A percentile compares a stretch with the other conserved stretches of the same genome.
phyloP scores from a whole-genome alignment of 2,113 vertebrate genomes.

The Natator depressus region DNA sequence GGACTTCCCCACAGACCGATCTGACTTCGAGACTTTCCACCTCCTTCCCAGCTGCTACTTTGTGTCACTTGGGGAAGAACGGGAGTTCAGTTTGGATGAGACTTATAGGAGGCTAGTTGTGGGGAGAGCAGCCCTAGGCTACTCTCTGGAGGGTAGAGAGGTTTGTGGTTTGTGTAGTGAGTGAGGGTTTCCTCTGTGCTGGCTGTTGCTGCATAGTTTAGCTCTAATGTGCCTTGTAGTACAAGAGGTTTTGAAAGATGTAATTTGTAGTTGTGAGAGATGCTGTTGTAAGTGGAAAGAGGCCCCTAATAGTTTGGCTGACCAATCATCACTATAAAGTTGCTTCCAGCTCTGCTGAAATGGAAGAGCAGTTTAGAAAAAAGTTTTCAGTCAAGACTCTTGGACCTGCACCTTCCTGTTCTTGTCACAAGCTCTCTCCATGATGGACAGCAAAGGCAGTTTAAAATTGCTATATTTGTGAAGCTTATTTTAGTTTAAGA shows the following conservation, averaged over 20 bases:
- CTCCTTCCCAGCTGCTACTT: neutral
- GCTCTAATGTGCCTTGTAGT: neutral
- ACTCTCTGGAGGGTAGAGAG: neutral
- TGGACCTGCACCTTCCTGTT: neutral
- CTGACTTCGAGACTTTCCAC: neutral
- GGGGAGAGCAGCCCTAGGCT: neutral
- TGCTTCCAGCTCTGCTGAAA: neutral
- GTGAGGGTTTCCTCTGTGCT: neutral
- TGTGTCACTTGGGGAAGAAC: neutral
- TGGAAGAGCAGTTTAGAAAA: neutral
- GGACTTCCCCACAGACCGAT: neutral
- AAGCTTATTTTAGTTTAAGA: neutral
- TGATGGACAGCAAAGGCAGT: neutral
- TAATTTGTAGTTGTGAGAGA: neutral
- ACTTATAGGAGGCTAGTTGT: neutral
- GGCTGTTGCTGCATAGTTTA: neutral
- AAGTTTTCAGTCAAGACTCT: neutral
- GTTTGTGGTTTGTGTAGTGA: neutral
- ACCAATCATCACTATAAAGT: neutral
- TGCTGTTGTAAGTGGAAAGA: neutral
- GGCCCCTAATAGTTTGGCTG: neutral
- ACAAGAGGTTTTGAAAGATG: neutral
- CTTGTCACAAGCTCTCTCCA: neutral
- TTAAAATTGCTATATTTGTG: neutral
- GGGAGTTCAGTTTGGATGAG: neutral